Base-by-base conservation (phyloP, 2,797 vertebrate genomes). In the Brachyalestes nurse region DNA sequence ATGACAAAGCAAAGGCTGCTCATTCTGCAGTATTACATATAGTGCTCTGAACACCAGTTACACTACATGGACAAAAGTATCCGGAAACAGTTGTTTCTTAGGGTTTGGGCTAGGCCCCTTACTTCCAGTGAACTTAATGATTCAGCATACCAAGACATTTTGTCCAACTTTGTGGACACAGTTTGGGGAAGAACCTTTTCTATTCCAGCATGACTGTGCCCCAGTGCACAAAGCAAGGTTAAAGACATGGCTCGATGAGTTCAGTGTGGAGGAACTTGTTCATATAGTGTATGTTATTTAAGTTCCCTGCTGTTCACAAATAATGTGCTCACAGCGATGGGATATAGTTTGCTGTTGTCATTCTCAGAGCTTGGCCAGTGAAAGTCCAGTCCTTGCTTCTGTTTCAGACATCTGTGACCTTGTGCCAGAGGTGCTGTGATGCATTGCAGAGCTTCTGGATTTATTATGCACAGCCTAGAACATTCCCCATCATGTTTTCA, bases 391-490 rank as follows among this genome's bases (percentile, higher is more conserved):
- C 14, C 6, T 49, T 42, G 47, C 7, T 34, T 51, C 53, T 51
- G n/a, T 6, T 42, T 58, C 1, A 55, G 55, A 45, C 21, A 14
- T 13, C 9, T 74, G 62, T 70, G 16, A 70, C 64, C 5, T 38
- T 34, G 49, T 13, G 28, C 58, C 72, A 70, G 51, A 23, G 16
- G 6, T 53, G 55, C 55, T 66, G 21, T 74, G 62, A 69, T 74
- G 55, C 57, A 47, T 49, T 64, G 51, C 65, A 61, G 57, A 47
- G 69, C 71, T 62, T 13, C 34, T 25, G 40, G 16, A 25, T 58
- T 67, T 66, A 77, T 62, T 60, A 71, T 82, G 60, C 75, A 77
- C 38, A 21, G 40, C 38, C 38, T 10, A 40, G 67, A 60, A n/a
- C 60, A 16, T 65, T 77, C 66, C 6, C 16, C 12, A 49, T 55